Base-by-base conservation (phyloP, 2,113 vertebrate species). In the Talpa occidentalis region DNA sequence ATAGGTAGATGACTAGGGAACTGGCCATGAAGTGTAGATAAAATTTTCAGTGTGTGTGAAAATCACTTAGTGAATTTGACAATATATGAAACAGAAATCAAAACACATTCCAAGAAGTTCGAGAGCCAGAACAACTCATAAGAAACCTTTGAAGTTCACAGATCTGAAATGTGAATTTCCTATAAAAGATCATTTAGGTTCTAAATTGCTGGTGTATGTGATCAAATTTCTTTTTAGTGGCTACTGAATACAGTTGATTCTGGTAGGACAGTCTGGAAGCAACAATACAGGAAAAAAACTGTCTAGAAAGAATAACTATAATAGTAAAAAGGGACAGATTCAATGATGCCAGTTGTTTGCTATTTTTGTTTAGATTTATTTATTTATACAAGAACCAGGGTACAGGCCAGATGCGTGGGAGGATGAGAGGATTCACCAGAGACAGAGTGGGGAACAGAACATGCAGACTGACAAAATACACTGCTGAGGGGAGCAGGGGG, bases 121-220 rank as follows among this genome's bases (percentile, higher is more conserved):
- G 40, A 37, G 22, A 42, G 14, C 17, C 67, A 30, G 21, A 52
- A 84, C 10, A 66, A 67, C 42, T 59, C 42, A 77, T 22, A 91
- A 42, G 6, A 81, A 89, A 74, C 16, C 52, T 40, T 47, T 72
- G 32, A 83, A 56, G 37, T 72, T 73, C 72, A 91, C 54, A 78
- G 30, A 94, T 77, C 72, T 66, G 17, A 92, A 66, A 59, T 47
- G 56, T 87, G 15, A 86, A 91, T 70, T 91, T 88, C 24, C 76
- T 88, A 66, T 30, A 3, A 60, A 91, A 86, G 28, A 69, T 40
- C 6, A 74, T n/a, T 24, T 92, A 52, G n/a, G 22, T 15, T 94
- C 54, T 82, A 69, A 47, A 59, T 73, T 74, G 42, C n/a, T 73
- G 28, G n/a, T 47, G 17, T 28, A 35, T 56, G 40, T 66, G 32